A percentile compares a stretch with the other conserved stretches of the same genome.
Evolutionary conservation across 2,113 vertebrate genomes (phyloP).

Genomic region (Vulpes lagopus): DNA sequence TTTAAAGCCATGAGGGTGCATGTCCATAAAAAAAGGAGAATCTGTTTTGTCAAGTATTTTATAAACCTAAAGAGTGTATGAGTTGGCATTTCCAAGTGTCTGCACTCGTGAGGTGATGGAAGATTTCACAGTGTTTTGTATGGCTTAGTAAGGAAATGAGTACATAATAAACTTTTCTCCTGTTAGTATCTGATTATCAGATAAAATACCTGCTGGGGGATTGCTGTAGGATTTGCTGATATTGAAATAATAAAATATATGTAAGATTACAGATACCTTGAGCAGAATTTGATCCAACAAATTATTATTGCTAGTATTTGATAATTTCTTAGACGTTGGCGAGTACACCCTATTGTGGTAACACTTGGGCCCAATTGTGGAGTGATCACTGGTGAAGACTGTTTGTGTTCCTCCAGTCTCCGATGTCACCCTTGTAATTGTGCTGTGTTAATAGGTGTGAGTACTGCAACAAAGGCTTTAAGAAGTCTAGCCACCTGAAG

Average conservation of each 20-base stretch:
- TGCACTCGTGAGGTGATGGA: fast-evolving
- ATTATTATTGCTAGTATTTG: neutral
- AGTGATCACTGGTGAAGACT: neutral
- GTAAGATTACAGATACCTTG: no score
- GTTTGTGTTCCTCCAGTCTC: neutral
- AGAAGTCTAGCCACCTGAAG: constrained; percentile 99
- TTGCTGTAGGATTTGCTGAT: neutral
- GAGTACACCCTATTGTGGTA: neutral
- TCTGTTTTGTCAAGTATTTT: neutral
- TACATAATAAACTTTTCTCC: neutral
- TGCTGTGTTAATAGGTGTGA: constrained; percentile 89
- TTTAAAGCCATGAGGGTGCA: no score
- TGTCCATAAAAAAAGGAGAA: neutral
- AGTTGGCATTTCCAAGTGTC: neutral
- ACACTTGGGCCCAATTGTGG: no score
- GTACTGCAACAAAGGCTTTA: constrained; percentile 97
- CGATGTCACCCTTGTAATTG: fast-evolving
- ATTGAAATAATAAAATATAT: neutral
- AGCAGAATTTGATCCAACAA: neutral
- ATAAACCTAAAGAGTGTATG: neutral
- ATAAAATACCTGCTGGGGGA: neutral
- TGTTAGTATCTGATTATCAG: neutral
- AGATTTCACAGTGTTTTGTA: neutral
- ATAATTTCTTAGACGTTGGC: neutral
- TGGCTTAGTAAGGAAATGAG: neutral